Conservation (phyloP, 2,113 vertebrate species). For the Pedetes capensis region DNA sequence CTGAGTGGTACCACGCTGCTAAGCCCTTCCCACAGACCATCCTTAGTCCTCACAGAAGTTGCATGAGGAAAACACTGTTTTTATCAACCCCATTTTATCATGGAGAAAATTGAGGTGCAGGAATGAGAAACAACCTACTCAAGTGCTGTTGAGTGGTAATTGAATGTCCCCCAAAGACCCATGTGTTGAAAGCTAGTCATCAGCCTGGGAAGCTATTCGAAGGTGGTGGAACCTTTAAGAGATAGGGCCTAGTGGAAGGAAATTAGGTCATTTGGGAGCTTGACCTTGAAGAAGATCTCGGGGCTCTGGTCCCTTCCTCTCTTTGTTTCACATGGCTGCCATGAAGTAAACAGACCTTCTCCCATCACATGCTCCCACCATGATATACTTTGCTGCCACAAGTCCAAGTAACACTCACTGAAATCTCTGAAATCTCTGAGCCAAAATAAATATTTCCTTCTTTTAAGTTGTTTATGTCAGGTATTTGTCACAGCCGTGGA, state of each 20-base stretch:
- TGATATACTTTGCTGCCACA: background rate
- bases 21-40: background rate
- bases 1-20: no score
- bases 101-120: background rate
- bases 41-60: background rate
- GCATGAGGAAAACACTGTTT: no score
- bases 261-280: background rate
- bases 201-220: background rate
- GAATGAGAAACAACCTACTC: background rate
- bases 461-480: background rate
- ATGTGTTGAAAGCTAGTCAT: background rate
- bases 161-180: background rate
- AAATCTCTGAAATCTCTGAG: background rate
- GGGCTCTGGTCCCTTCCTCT: background rate
- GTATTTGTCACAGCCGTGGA: background rate
- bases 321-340: background rate
- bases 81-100: background rate
- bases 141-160: background rate
- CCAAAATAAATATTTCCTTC: background rate
- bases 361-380: background rate
- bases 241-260: no score
- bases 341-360: background rate
- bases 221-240: background rate
- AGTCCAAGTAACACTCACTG: background rate
- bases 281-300: background rate